Base-by-base conservation (phyloP, 1,140 invertebrate genomes). In the Thaumatotibia leucotreta region DNA sequence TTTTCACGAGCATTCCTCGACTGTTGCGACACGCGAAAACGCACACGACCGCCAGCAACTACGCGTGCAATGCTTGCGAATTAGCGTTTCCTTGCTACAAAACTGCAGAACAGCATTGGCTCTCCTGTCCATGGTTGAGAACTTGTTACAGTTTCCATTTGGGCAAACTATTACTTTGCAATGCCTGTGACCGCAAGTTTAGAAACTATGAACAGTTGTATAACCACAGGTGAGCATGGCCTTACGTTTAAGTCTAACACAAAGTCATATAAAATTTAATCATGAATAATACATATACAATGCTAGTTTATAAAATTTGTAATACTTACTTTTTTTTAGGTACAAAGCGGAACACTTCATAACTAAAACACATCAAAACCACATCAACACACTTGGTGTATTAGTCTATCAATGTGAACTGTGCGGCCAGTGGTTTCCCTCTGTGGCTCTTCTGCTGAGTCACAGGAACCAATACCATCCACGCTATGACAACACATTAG, bases 181-280 rank as follows among this genome's bases (percentile, higher is more conserved):
- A 90, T 75, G 74, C 77, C 32, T 91, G 90, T 73, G 86, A 91
- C 67, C 76, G 86, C n/a, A 91, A 90, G 67, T 91, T 91, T 68
- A 77, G 79, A 61, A 88, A 83, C 61, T 89, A 91, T 68, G 86
- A 91, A 33, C 87, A 89, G 64, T 70, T 91, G 11, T 91, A 91
- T 67, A 86, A 81, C 67, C 90, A 91, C 69, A 84, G 88, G 90
- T 90, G 73, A 68, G 61, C 52, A 17, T 63, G 52, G n/a, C 58
- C n/a, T n/a, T n/a, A n/a, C n/a, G n/a, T n/a, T n/a, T n/a, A n/a
- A n/a, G n/a, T n/a, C n/a, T n/a, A n/a, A n/a, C n/a, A n/a, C n/a
- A n/a, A n/a, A n/a, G n/a, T n/a, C n/a, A n/a, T 0, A 3, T 14
- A 4, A 20, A 2, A 45, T 5, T 11, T n/a, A 35, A 9, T 35